Conservation (phyloP, 2,113 vertebrate species). For the Pomatorhinus ruficollis region DNA sequence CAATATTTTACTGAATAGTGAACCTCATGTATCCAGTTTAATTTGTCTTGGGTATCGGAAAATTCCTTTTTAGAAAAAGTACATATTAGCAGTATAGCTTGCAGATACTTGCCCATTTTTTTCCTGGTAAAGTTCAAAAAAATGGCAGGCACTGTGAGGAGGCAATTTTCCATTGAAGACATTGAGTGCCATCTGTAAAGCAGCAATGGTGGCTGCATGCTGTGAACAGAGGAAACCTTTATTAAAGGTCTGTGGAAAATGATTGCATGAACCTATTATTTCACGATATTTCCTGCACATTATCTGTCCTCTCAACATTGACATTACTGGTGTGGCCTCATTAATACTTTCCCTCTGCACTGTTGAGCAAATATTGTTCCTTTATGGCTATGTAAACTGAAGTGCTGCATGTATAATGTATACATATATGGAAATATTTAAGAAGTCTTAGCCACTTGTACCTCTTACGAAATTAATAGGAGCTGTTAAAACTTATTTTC, state of each 20-base stretch:
- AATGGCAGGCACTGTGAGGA: conserved; percentile 81
- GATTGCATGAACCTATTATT: background rate
- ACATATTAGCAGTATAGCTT: background rate
- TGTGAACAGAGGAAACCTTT: background rate
- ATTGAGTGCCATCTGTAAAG: conserved; percentile 81
- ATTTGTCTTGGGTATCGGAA: background rate
- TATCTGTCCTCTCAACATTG: background rate
- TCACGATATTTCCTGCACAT: background rate
- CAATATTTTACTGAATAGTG: background rate
- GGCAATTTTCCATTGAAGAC: conserved; percentile 76
- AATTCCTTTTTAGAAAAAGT: background rate
- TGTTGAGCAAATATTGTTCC: background rate
- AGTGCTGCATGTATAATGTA: background rate
- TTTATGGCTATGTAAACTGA: background rate
- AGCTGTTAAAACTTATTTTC: background rate
- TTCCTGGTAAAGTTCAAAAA: conserved; percentile 86
- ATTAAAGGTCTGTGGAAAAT: background rate
- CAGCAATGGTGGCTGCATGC: conserved; percentile 78
- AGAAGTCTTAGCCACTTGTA: background rate
- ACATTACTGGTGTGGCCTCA: background rate
- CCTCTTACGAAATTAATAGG: background rate
- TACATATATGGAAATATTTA: background rate
- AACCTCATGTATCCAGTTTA: background rate
- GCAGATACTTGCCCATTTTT: conserved; percentile 77
- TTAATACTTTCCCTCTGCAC: background rate